phyloP scores from a whole-genome alignment of 1,140 invertebrate genomes.

The Halyomorpha halys region DNA sequence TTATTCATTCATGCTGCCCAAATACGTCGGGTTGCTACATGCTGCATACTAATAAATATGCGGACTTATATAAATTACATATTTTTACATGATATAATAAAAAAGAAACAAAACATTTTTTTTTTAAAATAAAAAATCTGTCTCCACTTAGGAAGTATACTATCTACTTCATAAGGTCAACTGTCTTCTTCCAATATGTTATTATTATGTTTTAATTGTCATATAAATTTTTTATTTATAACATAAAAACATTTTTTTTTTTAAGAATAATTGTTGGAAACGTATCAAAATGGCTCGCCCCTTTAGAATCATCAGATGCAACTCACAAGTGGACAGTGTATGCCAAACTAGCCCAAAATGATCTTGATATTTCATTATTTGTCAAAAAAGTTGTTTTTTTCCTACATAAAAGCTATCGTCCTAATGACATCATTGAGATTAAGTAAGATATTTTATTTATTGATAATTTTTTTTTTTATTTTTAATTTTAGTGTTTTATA shows the following conservation, averaged over 20 bases:
- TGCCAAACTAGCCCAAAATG: constrained; percentile 53
- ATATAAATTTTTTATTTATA: constrained; percentile 30
- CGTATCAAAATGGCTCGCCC: constrained; percentile 71
- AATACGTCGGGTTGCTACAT: no score
- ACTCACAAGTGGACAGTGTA: constrained; percentile 88
- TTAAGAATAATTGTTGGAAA: constrained; percentile 60
- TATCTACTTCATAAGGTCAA: no score
- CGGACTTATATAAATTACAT: no score
- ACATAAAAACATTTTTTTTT: constrained; percentile 32
- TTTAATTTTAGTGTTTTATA: constrained; percentile 11
- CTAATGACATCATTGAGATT: constrained; percentile 75
- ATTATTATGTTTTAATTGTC: neutral
- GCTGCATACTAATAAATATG: no score
- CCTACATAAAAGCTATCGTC: constrained; percentile 75
- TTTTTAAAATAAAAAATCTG: no score
- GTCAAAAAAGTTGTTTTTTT: constrained; percentile 68
- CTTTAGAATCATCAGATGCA: constrained; percentile 53
- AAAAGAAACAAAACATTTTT: no score
- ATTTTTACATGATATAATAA: no score
- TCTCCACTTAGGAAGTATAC: no score
- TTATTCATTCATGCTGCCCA: no score
- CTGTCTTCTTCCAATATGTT: no score
- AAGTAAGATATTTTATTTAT: constrained; percentile 41
- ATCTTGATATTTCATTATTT: constrained; percentile 49
- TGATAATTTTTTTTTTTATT: constrained; percentile 22